Evolutionary conservation across 2,888 invertebrate species (phyloP).

Genomic region (Sminthurinus aureus): DNA sequence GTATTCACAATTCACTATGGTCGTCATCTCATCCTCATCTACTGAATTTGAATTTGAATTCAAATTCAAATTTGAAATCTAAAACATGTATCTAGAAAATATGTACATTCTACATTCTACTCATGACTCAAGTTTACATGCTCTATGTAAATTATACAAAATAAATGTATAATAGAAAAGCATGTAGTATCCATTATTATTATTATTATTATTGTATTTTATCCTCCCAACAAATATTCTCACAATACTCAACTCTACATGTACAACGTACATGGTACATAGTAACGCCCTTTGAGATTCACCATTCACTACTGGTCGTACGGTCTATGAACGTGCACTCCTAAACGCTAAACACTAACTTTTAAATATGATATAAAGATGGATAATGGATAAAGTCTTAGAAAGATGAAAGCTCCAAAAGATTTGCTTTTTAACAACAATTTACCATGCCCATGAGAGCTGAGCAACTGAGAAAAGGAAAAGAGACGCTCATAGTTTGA

Average conservation of each 20-base stretch:
- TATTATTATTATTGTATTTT: background rate
- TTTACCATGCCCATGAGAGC: conserved; percentile 6
- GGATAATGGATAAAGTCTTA: background rate
- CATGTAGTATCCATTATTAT: too few species aligned
- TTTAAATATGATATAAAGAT: background rate
- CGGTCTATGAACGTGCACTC: background rate
- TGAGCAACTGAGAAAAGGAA: background rate
- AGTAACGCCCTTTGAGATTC: conserved; percentile 9
- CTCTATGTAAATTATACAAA: too few species aligned
- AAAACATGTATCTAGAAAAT: too few species aligned
- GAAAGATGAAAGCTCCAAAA: conserved; percentile 2
- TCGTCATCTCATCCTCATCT: background rate
- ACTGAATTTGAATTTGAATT: background rate
- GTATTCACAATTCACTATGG: background rate
- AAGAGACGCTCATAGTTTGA: background rate
- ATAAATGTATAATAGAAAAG: too few species aligned
- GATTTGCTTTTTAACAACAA: background rate
- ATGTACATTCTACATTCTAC: background rate
- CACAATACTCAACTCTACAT: background rate
- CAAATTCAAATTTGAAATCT: background rate
- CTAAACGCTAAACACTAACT: background rate
- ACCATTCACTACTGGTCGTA: background rate
- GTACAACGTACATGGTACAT: background rate
- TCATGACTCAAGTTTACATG: too few species aligned
- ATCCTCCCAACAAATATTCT: background rate